Evolutionary conservation across 2,797 vertebrate species (phyloP).

Genomic region (Cossypha caffra): DNA sequence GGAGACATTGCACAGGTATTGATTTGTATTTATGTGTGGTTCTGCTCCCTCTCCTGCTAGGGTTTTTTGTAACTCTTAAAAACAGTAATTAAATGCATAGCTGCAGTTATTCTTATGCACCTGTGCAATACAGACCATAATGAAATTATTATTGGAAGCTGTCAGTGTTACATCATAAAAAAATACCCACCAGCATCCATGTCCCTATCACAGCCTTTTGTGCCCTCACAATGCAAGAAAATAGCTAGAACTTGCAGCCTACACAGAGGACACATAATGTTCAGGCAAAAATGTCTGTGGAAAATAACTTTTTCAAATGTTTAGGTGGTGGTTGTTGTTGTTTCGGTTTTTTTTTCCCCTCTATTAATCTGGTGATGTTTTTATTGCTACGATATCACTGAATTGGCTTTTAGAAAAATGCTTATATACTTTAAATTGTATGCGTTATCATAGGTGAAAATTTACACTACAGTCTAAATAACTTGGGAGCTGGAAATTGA

Average conservation of each 20-base stretch:
- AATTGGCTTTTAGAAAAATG: neutral
- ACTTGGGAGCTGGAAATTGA: neutral
- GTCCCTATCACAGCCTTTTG: neutral
- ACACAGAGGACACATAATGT: neutral
- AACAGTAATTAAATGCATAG: neutral
- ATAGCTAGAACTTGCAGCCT: neutral
- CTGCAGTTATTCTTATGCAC: neutral
- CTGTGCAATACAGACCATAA: neutral
- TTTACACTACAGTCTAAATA: neutral
- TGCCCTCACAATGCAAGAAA: neutral
- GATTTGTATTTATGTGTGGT: neutral
- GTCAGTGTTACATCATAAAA: neutral
- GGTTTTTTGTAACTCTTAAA: neutral
- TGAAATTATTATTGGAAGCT: neutral
- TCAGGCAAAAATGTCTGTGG: neutral
- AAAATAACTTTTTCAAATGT: neutral
- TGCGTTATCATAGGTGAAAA: neutral
- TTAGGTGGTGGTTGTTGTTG: neutral
- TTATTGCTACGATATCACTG: neutral
- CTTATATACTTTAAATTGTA: neutral
- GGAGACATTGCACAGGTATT: neutral
- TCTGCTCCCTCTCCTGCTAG: neutral
- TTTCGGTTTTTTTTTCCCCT: rapidly evolving
- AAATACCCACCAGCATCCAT: neutral
- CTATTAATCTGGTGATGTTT: neutral